Percentiles rank a stretch among this genome's conserved stretches.
Conservation (phyloP, 2,797 vertebrate genomes). For the Trachops cirrhosus region DNA sequence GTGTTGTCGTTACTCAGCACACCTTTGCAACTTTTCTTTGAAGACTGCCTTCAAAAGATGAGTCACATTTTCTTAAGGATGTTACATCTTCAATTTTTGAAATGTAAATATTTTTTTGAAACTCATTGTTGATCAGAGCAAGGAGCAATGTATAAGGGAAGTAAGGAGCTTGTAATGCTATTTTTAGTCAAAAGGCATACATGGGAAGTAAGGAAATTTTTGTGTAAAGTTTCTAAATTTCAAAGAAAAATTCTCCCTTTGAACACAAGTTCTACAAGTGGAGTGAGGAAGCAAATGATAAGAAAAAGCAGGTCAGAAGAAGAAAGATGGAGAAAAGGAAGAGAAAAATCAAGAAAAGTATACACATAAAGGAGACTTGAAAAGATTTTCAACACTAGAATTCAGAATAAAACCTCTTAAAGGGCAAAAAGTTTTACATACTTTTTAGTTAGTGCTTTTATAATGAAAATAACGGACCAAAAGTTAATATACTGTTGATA, state of each 20-base stretch:
- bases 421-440: background rate
- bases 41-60: background rate
- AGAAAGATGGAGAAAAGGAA: background rate
- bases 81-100: background rate
- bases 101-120: constrained; percentile 18
- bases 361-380: background rate
- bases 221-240: background rate
- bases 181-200: background rate
- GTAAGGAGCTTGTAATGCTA: background rate
- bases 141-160: background rate
- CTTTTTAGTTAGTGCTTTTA: background rate
- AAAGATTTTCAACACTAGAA: background rate
- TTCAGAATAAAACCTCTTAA: background rate
- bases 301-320: background rate
- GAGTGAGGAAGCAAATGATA: background rate
- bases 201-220: background rate
- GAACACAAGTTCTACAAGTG: background rate
- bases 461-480: background rate
- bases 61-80: background rate
- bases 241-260: background rate
- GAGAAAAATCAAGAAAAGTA: background rate
- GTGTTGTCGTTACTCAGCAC: background rate
- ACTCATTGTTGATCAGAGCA: background rate
- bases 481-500: background rate
- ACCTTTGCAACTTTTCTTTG: background rate